Conservation (phyloP, 2,888 invertebrate genomes). For the Orgyia antiqua region DNA sequence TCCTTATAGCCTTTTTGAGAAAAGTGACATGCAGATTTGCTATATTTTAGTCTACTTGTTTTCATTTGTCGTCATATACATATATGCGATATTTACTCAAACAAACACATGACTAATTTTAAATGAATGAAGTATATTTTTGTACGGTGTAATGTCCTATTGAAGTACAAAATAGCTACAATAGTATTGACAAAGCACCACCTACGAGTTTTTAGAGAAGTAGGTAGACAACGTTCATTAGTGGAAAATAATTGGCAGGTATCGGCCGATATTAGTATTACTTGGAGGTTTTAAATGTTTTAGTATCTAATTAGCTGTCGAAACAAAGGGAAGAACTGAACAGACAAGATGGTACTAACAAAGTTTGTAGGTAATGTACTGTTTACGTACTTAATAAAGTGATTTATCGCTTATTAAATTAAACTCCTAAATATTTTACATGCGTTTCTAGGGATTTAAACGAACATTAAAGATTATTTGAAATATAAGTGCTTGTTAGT, state of each 20-base stretch:
- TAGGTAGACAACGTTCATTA: too few relatives aligned
- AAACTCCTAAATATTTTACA: too few relatives aligned
- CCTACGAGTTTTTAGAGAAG: too few relatives aligned
- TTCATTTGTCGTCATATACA: too few relatives aligned
- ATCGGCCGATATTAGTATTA: slow-evolving; percentile 43
- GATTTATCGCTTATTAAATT: too few relatives aligned
- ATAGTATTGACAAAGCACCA: slow-evolving; percentile 33
- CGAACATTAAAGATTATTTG: too few relatives aligned
- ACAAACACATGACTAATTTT: slow-evolving; percentile 44
- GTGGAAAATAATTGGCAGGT: slow-evolving; percentile 60
- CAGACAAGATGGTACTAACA: slow-evolving; percentile 57
- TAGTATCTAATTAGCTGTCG: slow-evolving; percentile 56
- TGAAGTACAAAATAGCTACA: slow-evolving; percentile 29
- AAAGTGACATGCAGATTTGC: too few relatives aligned
- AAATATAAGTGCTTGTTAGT: too few relatives aligned
- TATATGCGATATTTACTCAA: too few relatives aligned
- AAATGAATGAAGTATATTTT: slow-evolving; percentile 41
- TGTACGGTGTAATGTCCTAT: slow-evolving; percentile 43
- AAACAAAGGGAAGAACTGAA: slow-evolving; percentile 51
- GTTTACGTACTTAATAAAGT: slow-evolving; percentile 11
- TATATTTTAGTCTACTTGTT: too few relatives aligned
- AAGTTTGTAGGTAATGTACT: slow-evolving; percentile 58
- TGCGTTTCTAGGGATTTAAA: too few relatives aligned
- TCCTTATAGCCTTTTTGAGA: too few relatives aligned
- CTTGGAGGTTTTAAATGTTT: slow-evolving; percentile 43